Percentiles rank a stretch among this genome's conserved stretches.
Evolutionary conservation across 1,140 invertebrate species (phyloP).

Genomic region (Scaptomyza graminum): DNA sequence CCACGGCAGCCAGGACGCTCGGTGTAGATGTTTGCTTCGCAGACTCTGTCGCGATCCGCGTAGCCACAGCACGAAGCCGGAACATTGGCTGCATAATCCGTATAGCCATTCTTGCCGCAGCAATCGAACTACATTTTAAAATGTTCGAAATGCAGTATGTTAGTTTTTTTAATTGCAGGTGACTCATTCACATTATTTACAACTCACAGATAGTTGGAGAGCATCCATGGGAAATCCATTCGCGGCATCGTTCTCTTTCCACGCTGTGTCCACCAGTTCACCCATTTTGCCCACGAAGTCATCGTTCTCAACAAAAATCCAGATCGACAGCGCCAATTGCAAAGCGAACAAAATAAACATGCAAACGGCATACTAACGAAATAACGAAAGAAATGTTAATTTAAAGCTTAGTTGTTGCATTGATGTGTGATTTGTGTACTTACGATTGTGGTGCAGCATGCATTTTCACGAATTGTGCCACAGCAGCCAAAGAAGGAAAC

Average conservation of each 20-base stretch:
- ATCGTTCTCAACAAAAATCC: conserved; percentile 85
- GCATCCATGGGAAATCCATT: conserved; percentile 65
- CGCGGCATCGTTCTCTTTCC: conserved; percentile 57
- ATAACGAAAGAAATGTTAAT: neutral
- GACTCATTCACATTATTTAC: neutral
- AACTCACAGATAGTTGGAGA: conserved; percentile 70
- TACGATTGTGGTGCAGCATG: conserved; percentile 92
- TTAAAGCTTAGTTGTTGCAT: neutral
- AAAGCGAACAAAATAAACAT: conserved; percentile 87
- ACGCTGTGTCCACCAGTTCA: conserved; percentile 82
- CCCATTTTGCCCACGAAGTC: conserved; percentile 83
- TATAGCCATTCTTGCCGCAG: conserved; percentile 85
- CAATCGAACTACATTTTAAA: conserved; percentile 85
- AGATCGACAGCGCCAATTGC: conserved; percentile 87
- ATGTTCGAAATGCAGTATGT: neutral
- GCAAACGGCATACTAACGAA: conserved; percentile 87
- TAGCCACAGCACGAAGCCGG: conserved; percentile 84
- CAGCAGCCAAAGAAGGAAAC: conserved; percentile 94
- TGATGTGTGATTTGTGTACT: conserved; percentile 58
- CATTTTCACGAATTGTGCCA: conserved; percentile 91
- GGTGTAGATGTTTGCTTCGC: conserved; percentile 61
- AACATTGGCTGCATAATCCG: conserved; percentile 81
- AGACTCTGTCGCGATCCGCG: conserved; percentile 61
- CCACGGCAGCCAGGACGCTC: conserved; percentile 82
- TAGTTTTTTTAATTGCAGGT: neutral